Evolutionary conservation across 2,888 invertebrate species (phyloP).

Genomic region (Cephus pygmeus): DNA sequence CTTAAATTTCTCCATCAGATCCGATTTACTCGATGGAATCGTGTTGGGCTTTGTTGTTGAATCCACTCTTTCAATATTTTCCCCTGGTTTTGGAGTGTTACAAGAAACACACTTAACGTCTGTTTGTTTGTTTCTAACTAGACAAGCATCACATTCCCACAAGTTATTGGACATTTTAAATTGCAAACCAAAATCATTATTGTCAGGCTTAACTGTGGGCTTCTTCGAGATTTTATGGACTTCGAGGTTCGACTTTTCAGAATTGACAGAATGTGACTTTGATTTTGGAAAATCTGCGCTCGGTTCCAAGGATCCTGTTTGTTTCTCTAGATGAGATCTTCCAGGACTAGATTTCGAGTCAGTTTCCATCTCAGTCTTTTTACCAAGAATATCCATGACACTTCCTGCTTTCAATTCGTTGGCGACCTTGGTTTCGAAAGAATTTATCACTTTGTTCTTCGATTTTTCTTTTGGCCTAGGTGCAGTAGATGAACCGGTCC

Average conservation of each 20-base stretch:
- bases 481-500: conserved; percentile 50
- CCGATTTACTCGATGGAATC: conserved; percentile 19
- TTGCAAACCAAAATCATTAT: conserved; percentile 41
- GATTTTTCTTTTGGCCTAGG: conserved; percentile 51
- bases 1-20: conserved; percentile 41
- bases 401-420: conserved; percentile 63
- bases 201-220: conserved; percentile 21
- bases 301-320: not conserved
- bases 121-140: conserved; percentile 68
- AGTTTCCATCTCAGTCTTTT: conserved; percentile 26
- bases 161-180: conserved; percentile 46
- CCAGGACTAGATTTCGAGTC: not conserved
- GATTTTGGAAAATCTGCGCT: conserved; percentile 28
- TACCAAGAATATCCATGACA: conserved; percentile 64
- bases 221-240: conserved; percentile 51
- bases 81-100: conserved; percentile 65
- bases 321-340: not conserved
- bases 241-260: conserved; percentile 46
- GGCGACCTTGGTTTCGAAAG: conserved; percentile 30
- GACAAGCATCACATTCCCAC: conserved; percentile 73
- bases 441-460: conserved; percentile 38
- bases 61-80: conserved; percentile 18
- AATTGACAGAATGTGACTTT: conserved; percentile 58
- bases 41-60: conserved; percentile 10
- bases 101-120: conserved; percentile 69